Base-by-base conservation (phyloP, 2,113 vertebrate genomes). In the Pterophyllum scalare region DNA sequence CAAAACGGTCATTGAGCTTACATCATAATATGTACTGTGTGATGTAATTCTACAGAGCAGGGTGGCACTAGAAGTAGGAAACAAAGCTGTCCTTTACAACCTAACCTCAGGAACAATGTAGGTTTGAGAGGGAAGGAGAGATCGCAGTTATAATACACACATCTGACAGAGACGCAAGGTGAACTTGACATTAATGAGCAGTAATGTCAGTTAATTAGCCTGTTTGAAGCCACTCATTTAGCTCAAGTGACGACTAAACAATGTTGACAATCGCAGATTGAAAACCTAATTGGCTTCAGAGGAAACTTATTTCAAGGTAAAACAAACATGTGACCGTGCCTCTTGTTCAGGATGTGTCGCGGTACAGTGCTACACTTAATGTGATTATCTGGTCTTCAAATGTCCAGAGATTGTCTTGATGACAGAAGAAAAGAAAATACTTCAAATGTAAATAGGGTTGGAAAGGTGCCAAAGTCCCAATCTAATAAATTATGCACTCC, bases 131-230 rank as follows among this genome's bases (percentile, higher is more conserved):
- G 75, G 85, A 89, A 72, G 65, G 58, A 89, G 85, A 58, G 88
- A 88, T 54, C 60, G 64, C 67, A 60, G 57, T 83, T 65, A 40
- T 79, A 88, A 90, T 58, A 19, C 79, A 88, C 91, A 91, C 87
- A 88, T 93, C 89, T 49, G 67, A 94, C 85, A 88, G 79, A 80
- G 81, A 86, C 87, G 79, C 84, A 88, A 93, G 91, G 90, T 91
- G 88, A 94, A 91, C 88, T 84, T 89, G 91, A 93, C 89, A 83
- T 88, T 92, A 90, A 93, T 90, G 79, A 91, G 85, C 83, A 70
- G 85, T 88, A 91, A 93, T 90, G 86, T 91, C 81, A 91, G 77
- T 85, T 87, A 79, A 92, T 94, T 81, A 87, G 89, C 79, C 78
- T 56, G 82, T 81, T 88, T 79, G 84, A 83, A 90, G 88, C 91